These are phyloP conservation scores for Microplitis demolitor DNA, from an alignment of 1,140 invertebrate genomes.

Conservation along the genomic window DNA sequence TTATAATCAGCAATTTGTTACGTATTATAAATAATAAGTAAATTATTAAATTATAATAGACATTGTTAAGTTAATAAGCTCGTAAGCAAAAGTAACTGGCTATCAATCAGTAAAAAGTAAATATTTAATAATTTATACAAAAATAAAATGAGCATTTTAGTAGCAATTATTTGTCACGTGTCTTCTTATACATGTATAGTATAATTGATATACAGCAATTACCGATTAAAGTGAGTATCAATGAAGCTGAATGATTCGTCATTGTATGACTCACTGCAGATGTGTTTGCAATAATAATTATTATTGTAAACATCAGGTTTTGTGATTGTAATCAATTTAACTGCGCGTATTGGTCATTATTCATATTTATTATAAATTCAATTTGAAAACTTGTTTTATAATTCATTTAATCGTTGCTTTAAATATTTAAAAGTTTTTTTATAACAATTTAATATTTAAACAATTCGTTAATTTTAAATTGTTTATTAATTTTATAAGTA, in stretches of 20 bases:
- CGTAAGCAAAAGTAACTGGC: background rate
- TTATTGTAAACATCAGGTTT: background rate
- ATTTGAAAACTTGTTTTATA: background rate
- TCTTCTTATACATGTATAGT: background rate
- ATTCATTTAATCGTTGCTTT: background rate
- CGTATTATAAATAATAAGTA: background rate
- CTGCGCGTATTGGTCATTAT: background rate
- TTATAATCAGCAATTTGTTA: background rate
- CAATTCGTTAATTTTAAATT: too few species aligned
- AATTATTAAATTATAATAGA: background rate
- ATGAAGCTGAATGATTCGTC: conserved; percentile 16
- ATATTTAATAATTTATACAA: background rate
- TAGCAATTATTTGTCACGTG: background rate
- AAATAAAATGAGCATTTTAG: background rate
- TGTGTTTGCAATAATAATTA: background rate
- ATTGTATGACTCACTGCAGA: background rate
- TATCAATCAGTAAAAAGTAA: background rate
- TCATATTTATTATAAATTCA: conserved; percentile 5
- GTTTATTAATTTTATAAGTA: too few species aligned
- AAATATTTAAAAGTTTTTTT: too few species aligned
- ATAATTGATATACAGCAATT: conserved; percentile 2
- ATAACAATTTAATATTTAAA: too few species aligned
- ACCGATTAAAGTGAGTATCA: conserved; percentile 17
- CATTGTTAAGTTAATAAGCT: background rate
- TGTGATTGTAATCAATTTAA: background rate